phyloP scores from a whole-genome alignment of 2,113 vertebrate species.

The Gallinago undulata region DNA sequence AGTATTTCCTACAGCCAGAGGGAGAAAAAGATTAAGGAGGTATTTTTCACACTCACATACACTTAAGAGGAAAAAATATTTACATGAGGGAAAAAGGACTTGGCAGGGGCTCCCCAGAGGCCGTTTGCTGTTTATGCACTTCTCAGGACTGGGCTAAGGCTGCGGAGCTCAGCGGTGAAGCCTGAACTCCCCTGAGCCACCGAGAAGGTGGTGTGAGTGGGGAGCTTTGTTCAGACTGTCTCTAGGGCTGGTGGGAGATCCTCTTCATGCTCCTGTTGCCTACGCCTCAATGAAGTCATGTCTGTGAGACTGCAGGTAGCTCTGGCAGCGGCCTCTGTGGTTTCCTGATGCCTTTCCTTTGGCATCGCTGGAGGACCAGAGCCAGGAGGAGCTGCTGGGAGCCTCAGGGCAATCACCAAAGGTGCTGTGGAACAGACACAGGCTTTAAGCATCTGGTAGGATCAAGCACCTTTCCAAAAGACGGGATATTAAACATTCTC shows the following conservation, averaged over 20 bases:
- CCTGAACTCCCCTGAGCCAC: background rate
- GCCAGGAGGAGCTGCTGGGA: background rate
- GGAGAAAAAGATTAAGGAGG: background rate
- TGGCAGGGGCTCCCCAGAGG: background rate
- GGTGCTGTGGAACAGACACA: background rate
- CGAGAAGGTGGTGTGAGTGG: fast-evolving
- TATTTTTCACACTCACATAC: conserved; percentile 3
- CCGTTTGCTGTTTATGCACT: conserved; percentile 10
- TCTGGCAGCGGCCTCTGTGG: background rate
- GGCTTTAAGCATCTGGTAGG: background rate
- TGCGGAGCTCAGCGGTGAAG: background rate
- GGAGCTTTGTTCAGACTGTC: fast-evolving
- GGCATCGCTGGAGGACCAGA: background rate
- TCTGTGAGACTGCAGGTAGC: background rate
- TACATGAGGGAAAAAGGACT: conserved; percentile 39
- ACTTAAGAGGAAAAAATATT: conserved; percentile 58
- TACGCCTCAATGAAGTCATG: background rate
- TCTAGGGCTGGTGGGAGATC: background rate
- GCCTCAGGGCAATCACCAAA: background rate
- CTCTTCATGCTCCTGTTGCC: background rate
- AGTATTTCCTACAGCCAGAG: background rate
- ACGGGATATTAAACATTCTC: background rate
- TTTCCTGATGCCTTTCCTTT: background rate
- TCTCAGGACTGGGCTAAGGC: background rate
- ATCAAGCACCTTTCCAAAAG: background rate